Conservation (phyloP, 2,888 invertebrate genomes). For the Netelia fuscicornis region DNA sequence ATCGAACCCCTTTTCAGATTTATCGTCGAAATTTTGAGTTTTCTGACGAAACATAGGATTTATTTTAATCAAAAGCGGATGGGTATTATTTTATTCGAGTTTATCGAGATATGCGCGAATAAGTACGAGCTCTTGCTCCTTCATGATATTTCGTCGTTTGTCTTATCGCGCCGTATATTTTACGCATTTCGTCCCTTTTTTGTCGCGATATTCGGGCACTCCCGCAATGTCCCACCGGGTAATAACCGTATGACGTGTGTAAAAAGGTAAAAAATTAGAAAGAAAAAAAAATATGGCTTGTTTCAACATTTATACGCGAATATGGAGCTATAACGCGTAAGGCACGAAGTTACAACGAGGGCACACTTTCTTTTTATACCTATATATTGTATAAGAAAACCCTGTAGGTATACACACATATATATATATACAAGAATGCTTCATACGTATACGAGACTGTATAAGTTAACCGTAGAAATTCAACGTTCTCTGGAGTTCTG, state of each 20-base stretch:
- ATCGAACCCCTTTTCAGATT: too few species aligned
- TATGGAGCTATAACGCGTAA: slow-evolving; percentile 36
- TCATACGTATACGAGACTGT: slow-evolving; percentile 3
- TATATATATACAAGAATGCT: slow-evolving; percentile 3
- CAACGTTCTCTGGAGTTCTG: slow-evolving; percentile 55
- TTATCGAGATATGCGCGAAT: too few species aligned
- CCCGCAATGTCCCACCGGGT: background rate
- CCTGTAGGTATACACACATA: background rate
- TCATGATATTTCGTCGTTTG: too few species aligned
- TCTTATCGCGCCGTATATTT: too few species aligned
- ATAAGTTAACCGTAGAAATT: slow-evolving; percentile 48
- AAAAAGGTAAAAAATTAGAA: slow-evolving; percentile 2
- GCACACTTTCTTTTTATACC: slow-evolving; percentile 19
- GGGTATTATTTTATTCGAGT: too few species aligned
- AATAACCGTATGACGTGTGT: background rate
- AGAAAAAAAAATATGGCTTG: background rate
- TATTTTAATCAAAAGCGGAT: too few species aligned
- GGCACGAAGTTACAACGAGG: slow-evolving; percentile 10
- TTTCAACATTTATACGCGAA: slow-evolving; percentile 45
- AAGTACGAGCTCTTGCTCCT: too few species aligned
- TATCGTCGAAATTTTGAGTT: too few species aligned
- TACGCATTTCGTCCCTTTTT: background rate
- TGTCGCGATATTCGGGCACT: background rate
- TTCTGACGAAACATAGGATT: too few species aligned
- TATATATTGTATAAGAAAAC: background rate